These are phyloP conservation scores for Acanthosepion lycidas DNA, from an alignment of 2,888 invertebrate genomes.

Conservation along the genomic window DNA sequence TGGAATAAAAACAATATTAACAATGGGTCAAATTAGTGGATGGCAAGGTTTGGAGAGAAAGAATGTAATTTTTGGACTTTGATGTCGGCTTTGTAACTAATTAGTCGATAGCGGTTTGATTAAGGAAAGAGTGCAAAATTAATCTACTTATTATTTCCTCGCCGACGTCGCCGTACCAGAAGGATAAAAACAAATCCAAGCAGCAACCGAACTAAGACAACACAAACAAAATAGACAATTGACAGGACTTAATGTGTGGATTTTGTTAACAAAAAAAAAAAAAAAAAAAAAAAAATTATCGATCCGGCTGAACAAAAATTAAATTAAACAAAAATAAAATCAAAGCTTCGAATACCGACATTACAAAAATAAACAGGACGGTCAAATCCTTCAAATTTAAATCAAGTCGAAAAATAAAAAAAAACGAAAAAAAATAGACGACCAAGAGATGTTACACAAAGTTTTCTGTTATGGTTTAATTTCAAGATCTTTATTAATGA, in stretches of 20 bases:
- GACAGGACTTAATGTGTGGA: not conserved
- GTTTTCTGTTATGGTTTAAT: no score
- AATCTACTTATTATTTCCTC: constrained; percentile 18
- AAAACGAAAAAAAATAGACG: no score
- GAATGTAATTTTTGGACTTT: not conserved
- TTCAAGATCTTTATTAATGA: no score
- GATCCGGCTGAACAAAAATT: not conserved
- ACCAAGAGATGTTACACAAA: no score
- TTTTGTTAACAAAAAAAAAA: not conserved
- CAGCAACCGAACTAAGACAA: not conserved
- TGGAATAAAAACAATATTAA: not conserved
- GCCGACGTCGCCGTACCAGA: not conserved
- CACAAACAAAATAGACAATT: not conserved
- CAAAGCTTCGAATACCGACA: not conserved
- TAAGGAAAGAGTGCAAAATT: not conserved
- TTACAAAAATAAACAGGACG: not conserved
- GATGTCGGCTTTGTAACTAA: not conserved
- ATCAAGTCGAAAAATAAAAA: no score
- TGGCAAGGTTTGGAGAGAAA: not conserved
- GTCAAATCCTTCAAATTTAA: no score
- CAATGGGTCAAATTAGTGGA: not conserved
- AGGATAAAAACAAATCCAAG: not conserved
- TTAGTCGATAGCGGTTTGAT: not conserved
- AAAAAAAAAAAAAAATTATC: not conserved
- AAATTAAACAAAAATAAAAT: not conserved